Base-by-base conservation (phyloP, 2,113 vertebrate species). In the Oreochromis niloticus region DNA sequence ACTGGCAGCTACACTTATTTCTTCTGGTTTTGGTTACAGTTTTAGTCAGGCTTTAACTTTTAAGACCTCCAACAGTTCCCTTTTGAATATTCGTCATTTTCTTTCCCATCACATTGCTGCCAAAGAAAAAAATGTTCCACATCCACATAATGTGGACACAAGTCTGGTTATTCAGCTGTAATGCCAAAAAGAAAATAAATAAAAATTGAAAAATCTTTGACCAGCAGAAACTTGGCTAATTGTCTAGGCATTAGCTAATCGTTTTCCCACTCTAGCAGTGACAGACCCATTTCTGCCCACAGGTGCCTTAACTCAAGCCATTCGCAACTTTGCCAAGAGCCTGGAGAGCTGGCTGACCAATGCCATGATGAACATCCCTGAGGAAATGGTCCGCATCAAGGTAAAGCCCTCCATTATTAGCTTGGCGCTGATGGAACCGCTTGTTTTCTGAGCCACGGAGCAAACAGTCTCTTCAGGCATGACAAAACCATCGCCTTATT, bases 221-320 rank as follows among this genome's bases (percentile, higher is more conserved):
- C 11, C 9, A 46, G 34, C 4, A 55, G 6, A 83, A 16, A 46
- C 4, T 1, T 48, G 13, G 41, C n/a, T n/a, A 6, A 50, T 34
- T 78, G 24, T 50, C 46, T 78, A 52, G 73, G 12, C 27, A 32
- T 78, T 32, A 32, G 10, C 3, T 78, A 78, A 78, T 52, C 6
- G 9, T 5, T 78, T 78, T 50, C 48, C 63, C 1, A 68, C 61
- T 50, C 27, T 22, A 41, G 6, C 73, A 78, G 30, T 78, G 46
- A 78, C 22, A 16, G 24, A 19, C 11, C 12, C 34, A 19, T 61
- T 34, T 57, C n/a, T 50, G 16, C 24, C 16, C 8, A 5, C 83
- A 98, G 98, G 98, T 98, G 98, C 98, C 97, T 98, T 98, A 97
- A 98, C 98, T 86, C 98, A 98, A 97, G 98, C 98, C 84, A 98